A percentile compares a stretch with the other conserved stretches of the same genome.
Conservation (phyloP, 2,797 vertebrate genomes). For the Gallinago stenura region DNA sequence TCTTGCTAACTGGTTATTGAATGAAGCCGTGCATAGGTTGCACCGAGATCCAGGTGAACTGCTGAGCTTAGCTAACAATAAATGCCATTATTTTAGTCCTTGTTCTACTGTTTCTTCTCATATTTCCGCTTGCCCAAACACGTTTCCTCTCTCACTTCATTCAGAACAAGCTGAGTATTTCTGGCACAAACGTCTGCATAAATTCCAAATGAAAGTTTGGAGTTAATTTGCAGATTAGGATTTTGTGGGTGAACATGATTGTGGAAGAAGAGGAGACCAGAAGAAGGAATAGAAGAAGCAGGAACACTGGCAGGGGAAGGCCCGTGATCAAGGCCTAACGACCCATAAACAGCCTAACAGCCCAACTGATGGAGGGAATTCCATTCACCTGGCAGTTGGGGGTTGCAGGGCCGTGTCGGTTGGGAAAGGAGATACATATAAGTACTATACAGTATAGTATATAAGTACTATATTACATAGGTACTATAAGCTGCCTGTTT, state of each 20-base stretch:
- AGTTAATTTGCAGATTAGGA: background rate
- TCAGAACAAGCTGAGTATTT: background rate
- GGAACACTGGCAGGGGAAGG: too few species aligned
- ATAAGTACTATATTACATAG: too few species aligned
- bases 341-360: too few species aligned
- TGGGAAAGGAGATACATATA: too few species aligned
- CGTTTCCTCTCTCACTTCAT: background rate
- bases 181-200: fast-evolving
- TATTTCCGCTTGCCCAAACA: background rate
- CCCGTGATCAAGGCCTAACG: too few species aligned
- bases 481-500: too few species aligned
- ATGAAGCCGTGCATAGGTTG: background rate
- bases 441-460: too few species aligned
- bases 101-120: background rate
- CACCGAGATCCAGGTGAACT: background rate
- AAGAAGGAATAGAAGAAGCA: too few species aligned
- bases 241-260: background rate
- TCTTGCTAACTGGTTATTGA: background rate
- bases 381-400: too few species aligned
- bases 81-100: background rate
- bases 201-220: background rate
- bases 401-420: too few species aligned
- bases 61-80: background rate
- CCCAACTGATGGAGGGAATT: too few species aligned
- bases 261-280: too few species aligned